Conservation (phyloP, 2,888 invertebrate genomes). For the Drosophila sordidula region DNA sequence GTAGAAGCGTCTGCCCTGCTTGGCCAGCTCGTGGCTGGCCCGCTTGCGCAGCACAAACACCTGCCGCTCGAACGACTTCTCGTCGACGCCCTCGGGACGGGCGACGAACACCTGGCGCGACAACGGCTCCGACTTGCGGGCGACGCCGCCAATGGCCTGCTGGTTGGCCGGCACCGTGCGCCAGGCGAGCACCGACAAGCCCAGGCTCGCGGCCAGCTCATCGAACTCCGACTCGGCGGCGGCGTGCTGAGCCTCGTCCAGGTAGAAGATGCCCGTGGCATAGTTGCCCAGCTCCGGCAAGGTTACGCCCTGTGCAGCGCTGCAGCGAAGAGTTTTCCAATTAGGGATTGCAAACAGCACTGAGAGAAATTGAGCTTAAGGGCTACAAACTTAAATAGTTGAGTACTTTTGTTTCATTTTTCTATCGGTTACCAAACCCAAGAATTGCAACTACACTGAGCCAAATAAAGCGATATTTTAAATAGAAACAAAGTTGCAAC, state of each 20-base stretch:
- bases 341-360: neutral
- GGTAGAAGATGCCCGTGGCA: conserved; percentile 98
- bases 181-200: conserved; percentile 95
- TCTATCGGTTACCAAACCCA: too few species aligned
- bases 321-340: conserved; percentile 82
- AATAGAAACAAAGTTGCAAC: too few species aligned
- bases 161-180: conserved; percentile 96
- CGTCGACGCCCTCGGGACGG: conserved; percentile 86
- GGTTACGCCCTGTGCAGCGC: conserved; percentile 92
- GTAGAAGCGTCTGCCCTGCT: conserved; percentile 95
- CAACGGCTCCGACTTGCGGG: conserved; percentile 96
- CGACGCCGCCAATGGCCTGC: conserved; percentile 94
- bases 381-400: too few species aligned
- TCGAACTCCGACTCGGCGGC: conserved; percentile 93
- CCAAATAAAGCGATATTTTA: too few species aligned
- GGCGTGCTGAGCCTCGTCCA: conserved; percentile 93
- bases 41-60: conserved; percentile 97
- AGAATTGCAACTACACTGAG: too few species aligned
- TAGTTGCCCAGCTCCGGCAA: conserved; percentile 95
- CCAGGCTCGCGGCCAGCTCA: conserved; percentile 91
- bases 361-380: neutral
- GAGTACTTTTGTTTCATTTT: too few species aligned
- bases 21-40: conserved; percentile 94
- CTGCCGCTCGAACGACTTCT: conserved; percentile 86
- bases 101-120: conserved; percentile 97